These are phyloP conservation scores for Iphiclides podalirius DNA, from an alignment of 2,888 invertebrate species.

Conservation along the genomic window DNA sequence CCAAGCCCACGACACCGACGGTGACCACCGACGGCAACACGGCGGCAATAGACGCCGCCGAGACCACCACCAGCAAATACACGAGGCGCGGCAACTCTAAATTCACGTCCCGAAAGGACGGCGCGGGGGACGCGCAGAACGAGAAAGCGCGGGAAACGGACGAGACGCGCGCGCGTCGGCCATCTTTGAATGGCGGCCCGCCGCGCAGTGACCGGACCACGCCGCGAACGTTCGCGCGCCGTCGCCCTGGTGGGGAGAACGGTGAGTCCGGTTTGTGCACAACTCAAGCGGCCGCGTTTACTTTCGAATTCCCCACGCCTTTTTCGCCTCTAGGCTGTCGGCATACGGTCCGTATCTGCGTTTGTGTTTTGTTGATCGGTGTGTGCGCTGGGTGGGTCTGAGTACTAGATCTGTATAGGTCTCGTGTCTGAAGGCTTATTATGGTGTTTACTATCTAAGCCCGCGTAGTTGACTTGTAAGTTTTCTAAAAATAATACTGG, in stretches of 20 bases:
- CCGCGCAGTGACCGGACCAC: conserved; percentile 62
- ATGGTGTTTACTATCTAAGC: conserved; percentile 25
- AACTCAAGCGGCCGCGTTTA: conserved; percentile 26
- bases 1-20: conserved; percentile 60
- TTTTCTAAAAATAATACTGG: conserved; percentile 4
- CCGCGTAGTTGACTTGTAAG: conserved; percentile 24
- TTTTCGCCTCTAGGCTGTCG: conserved; percentile 24
- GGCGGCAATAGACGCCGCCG: conserved; percentile 37
- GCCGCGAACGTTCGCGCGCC: conserved; percentile 59
- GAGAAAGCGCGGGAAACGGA: conserved; percentile 44
- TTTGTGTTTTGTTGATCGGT: conserved; percentile 19
- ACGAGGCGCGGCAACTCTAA: conserved; percentile 43
- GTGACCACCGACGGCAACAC: conserved; percentile 46
- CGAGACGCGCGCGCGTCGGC: conserved; percentile 47
- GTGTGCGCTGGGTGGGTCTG: conserved; percentile 11
- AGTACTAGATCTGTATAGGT: conserved; percentile 25
- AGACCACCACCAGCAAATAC: conserved; percentile 54
- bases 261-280: conserved; percentile 61
- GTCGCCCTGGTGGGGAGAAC: conserved; percentile 59
- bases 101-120: conserved; percentile 46
- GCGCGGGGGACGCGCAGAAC: conserved; percentile 29
- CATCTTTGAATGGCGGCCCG: conserved; percentile 52
- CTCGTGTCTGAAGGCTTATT: conserved; percentile 20
- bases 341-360: conserved; percentile 19
- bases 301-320: conserved; percentile 25